phyloP scores from a whole-genome alignment of 2,888 invertebrate species.

The Laspeyria flexula region DNA sequence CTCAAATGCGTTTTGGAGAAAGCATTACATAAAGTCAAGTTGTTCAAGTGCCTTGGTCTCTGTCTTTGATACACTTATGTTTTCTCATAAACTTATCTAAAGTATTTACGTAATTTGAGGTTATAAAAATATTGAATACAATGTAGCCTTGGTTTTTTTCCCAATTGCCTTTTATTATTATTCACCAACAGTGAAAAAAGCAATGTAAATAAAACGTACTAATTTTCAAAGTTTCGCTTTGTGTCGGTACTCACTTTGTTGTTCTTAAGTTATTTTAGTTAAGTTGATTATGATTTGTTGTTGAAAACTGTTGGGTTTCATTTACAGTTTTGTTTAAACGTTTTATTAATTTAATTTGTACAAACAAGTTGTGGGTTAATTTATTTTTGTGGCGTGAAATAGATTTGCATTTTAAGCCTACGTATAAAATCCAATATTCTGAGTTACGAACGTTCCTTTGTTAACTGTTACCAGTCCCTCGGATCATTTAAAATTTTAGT shows the following conservation, averaged over 20 bases:
- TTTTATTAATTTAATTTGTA: slow-evolving; percentile 6
- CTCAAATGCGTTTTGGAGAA: slow-evolving; percentile 58
- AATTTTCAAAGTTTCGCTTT: slow-evolving; percentile 44
- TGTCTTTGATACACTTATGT: slow-evolving; percentile 31
- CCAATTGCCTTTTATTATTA: slow-evolving; percentile 46
- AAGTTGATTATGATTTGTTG: slow-evolving; percentile 35
- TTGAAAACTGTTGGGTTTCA: slow-evolving; percentile 26
- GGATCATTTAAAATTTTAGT: no score
- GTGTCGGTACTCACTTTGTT: slow-evolving; percentile 37
- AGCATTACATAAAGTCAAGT: slow-evolving; percentile 52
- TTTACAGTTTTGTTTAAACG: slow-evolving; percentile 14
- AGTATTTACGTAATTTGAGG: slow-evolving; percentile 39
- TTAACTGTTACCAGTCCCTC: no score
- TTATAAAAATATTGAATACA: slow-evolving; percentile 27
- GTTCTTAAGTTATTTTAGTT: slow-evolving; percentile 45
- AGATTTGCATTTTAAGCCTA: not conserved
- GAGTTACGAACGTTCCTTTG: no score
- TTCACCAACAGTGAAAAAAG: slow-evolving; percentile 42
- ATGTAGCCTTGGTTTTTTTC: slow-evolving; percentile 32
- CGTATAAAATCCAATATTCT: not conserved
- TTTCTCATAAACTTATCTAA: slow-evolving; percentile 41
- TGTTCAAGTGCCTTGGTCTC: slow-evolving; percentile 22
- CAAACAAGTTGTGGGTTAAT: not conserved
- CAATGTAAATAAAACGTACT: slow-evolving; percentile 46
- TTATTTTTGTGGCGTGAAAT: not conserved